These are phyloP conservation scores for Stictonetta naevosa DNA, from an alignment of 2,113 vertebrate species.

Conservation along the genomic window DNA sequence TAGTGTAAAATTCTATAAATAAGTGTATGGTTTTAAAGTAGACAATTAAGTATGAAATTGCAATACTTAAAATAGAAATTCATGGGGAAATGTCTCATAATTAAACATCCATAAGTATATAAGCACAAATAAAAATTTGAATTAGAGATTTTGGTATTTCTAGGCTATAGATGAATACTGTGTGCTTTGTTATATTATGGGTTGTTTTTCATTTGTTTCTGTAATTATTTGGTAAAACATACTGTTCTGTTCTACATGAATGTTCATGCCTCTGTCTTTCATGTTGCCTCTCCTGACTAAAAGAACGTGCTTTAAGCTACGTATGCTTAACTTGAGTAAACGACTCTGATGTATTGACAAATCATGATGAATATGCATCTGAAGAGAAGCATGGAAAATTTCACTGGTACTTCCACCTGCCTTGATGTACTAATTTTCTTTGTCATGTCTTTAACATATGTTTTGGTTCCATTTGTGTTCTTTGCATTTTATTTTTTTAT, in stretches of 20 bases:
- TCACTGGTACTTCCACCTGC: neutral
- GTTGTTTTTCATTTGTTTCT: neutral
- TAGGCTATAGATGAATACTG: neutral
- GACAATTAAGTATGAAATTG: neutral
- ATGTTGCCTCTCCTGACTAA: neutral
- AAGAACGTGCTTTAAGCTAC: neutral
- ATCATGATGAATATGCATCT: neutral
- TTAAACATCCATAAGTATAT: neutral
- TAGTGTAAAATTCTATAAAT: neutral
- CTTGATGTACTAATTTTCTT: neutral
- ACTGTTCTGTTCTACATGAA: neutral
- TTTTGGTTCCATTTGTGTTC: neutral
- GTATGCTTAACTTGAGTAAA: neutral
- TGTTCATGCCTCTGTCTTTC: neutral
- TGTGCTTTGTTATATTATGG: neutral
- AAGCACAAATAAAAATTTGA: neutral
- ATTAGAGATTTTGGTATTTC: neutral
- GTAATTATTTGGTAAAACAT: neutral
- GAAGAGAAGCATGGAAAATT: neutral
- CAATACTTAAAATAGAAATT: neutral
- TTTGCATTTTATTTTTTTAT: neutral
- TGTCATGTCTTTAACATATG: neutral
- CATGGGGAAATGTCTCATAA: neutral
- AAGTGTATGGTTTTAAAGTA: neutral
- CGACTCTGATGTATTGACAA: neutral